phyloP scores from a whole-genome alignment of 1,140 invertebrate species.

The Drosophila mauritiana region DNA sequence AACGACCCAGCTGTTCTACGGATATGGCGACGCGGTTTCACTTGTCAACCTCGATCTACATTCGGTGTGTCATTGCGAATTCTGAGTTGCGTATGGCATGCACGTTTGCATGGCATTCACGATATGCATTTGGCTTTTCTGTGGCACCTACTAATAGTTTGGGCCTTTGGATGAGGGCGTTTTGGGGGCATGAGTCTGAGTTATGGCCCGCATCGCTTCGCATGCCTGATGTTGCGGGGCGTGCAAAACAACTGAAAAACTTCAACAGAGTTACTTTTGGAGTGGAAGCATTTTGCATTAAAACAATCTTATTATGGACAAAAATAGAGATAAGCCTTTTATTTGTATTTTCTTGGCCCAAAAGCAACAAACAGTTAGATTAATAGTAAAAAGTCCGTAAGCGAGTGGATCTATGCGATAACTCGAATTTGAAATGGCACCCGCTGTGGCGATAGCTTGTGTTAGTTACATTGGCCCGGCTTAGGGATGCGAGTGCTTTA shows the following conservation, averaged over 20 bases:
- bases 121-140: background rate
- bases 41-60: slow-evolving; percentile 6
- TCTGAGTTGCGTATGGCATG: slow-evolving; percentile 1
- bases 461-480: background rate
- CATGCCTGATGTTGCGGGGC: no score
- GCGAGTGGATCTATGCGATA: slow-evolving; percentile 5
- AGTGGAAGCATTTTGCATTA: background rate
- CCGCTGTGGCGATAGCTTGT: no score
- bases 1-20: slow-evolving; percentile 3
- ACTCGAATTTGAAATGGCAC: background rate
- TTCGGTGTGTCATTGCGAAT: background rate
- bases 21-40: background rate
- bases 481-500: slow-evolving; percentile 15
- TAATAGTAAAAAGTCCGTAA: slow-evolving; percentile 23
- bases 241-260: no score
- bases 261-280: no score
- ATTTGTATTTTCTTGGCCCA: slow-evolving; percentile 44
- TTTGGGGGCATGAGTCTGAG: no score
- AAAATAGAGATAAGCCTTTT: slow-evolving; percentile 56
- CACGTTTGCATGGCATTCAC: background rate
- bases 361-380: slow-evolving; percentile 63
- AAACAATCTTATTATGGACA: slow-evolving; percentile 34
- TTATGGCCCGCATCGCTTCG: no score
- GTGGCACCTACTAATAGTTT: no score
- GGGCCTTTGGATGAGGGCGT: no score